Conservation (phyloP, 2,888 invertebrate species). For the Gortyna flavago region DNA sequence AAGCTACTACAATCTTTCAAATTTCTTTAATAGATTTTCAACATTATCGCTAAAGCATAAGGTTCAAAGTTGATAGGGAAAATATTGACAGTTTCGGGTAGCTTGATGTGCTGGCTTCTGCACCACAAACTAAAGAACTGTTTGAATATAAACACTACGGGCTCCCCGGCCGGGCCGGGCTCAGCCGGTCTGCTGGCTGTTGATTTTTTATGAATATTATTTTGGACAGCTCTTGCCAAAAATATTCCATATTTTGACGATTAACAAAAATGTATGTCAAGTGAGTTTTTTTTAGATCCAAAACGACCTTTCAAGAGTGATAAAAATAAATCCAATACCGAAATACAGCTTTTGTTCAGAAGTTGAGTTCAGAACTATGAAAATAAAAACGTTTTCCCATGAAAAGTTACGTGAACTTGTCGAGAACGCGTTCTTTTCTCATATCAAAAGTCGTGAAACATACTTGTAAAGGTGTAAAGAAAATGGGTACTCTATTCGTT, state of each 20-base stretch:
- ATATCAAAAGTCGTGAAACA: conserved; percentile 6
- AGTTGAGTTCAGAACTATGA: conserved; percentile 34
- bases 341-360: conserved; percentile 22
- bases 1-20: too few relatives aligned
- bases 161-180: background rate
- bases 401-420: conserved; percentile 17
- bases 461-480: background rate
- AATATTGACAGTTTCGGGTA: too few relatives aligned
- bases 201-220: background rate
- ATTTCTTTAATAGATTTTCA: too few relatives aligned
- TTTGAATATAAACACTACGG: background rate
- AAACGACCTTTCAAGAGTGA: conserved; percentile 9
- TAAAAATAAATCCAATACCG: conserved; percentile 24
- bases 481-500: too few relatives aligned
- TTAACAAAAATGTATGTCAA: background rate
- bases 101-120: too few relatives aligned
- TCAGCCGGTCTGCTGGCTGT: background rate
- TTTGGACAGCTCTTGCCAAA: background rate
- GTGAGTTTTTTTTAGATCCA: background rate
- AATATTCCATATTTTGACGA: background rate
- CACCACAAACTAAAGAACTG: background rate
- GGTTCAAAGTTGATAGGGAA: too few relatives aligned
- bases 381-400: conserved; percentile 13
- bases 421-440: conserved; percentile 5
- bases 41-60: too few relatives aligned